Percentiles rank a stretch among this genome's conserved stretches.
Conservation (phyloP, 2,113 vertebrate genomes). For the Phocoena phocoena region DNA sequence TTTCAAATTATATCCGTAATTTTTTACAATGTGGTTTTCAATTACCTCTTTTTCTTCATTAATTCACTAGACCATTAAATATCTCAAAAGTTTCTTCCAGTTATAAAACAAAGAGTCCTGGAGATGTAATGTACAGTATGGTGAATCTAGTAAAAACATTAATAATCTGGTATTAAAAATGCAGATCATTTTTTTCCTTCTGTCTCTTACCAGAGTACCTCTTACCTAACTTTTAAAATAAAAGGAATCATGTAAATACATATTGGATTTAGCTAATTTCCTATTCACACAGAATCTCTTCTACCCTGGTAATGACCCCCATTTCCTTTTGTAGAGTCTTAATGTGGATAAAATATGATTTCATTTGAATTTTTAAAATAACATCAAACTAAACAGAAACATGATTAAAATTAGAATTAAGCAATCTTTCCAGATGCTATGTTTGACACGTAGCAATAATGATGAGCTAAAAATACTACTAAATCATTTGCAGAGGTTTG, state of each 20-base stretch:
- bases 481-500: not conserved
- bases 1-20: not conserved
- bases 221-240: not conserved
- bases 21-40: not conserved
- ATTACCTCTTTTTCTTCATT: not conserved
- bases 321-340: not conserved
- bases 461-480: not conserved
- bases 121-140: not conserved
- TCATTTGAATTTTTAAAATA: conserved; percentile 27
- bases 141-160: not conserved
- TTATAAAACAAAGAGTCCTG: not conserved
- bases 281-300: not conserved
- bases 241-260: not conserved
- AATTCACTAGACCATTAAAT: not conserved
- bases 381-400: conserved; percentile 6
- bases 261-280: not conserved
- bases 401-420: conserved; percentile 15
- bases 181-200: not conserved
- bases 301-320: not conserved
- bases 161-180: not conserved
- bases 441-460: not conserved
- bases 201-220: not conserved
- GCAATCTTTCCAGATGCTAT: not conserved
- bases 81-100: not conserved
- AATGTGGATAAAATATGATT: not conserved